phyloP scores from a whole-genome alignment of 1,140 invertebrate species.

The Agrypnia vestita region DNA sequence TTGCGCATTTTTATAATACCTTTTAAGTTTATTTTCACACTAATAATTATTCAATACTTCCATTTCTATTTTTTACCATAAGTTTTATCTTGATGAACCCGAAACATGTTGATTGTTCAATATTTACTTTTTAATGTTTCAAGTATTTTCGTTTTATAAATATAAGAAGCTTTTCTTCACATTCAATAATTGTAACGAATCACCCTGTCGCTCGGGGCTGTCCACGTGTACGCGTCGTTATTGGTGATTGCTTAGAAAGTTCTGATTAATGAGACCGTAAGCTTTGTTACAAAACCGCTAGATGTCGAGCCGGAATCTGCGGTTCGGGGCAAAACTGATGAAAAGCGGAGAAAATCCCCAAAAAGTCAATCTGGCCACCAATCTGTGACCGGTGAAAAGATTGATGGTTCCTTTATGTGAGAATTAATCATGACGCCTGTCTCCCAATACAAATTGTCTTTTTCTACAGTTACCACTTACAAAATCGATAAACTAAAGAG shows the following conservation, averaged over 20 bases:
- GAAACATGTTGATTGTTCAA: no score
- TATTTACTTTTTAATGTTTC: no score
- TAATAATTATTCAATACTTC: no score
- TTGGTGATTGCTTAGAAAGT: constrained; percentile 18
- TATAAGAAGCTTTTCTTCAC: no score
- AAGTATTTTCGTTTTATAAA: no score
- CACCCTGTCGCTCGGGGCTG: background rate
- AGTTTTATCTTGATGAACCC: no score
- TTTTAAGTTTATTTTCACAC: no score
- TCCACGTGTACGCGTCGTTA: background rate
- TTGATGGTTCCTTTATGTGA: constrained; percentile 16
- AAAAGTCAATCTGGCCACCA: constrained; percentile 25
- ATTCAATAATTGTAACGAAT: constrained; percentile 17
- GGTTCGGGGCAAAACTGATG: background rate
- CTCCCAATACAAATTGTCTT: constrained; percentile 16
- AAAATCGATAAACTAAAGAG: background rate
- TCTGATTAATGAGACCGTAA: constrained; percentile 29
- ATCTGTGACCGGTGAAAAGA: constrained; percentile 13
- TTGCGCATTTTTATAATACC: no score
- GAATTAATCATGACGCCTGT: constrained; percentile 23
- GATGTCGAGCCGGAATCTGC: constrained; percentile 18
- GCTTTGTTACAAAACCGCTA: background rate
- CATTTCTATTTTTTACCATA: no score
- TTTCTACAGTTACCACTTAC: background rate
- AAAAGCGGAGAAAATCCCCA: constrained; percentile 24